Evolutionary conservation across 2,888 invertebrate species (phyloP).

Genomic region (Meghimatium bilineatum): DNA sequence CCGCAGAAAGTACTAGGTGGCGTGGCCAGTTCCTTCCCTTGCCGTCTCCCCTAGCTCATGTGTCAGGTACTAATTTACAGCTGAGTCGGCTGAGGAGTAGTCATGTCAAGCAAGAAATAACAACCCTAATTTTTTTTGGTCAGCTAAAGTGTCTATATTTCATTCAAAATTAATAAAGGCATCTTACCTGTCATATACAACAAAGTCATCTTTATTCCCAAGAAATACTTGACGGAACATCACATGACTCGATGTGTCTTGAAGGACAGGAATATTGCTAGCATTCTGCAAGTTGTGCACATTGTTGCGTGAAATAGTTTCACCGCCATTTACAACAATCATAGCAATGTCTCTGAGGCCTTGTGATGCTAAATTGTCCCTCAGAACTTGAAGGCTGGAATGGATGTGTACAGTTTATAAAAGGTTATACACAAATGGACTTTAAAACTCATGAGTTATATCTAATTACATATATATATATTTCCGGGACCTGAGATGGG

Average conservation of each 20-base stretch:
- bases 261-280: constrained; percentile 65
- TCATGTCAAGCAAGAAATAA: too few species aligned
- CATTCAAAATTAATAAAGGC: neutral
- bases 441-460: too few species aligned
- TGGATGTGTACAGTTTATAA: too few species aligned
- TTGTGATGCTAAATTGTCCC: constrained; percentile 2
- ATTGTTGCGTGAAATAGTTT: constrained; percentile 54
- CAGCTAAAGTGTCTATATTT: neutral
- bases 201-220: constrained; percentile 71
- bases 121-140: too few species aligned
- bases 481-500: too few species aligned
- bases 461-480: too few species aligned
- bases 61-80: too few species aligned
- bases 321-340: constrained; percentile 67
- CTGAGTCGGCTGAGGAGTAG: too few species aligned
- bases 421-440: too few species aligned
- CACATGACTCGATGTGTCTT: constrained; percentile 63
- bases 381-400: constrained; percentile 30
- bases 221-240: constrained; percentile 66
- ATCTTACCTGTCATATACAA: constrained; percentile 72
- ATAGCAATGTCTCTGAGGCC: constrained; percentile 60
- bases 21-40: too few species aligned
- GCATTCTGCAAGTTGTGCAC: constrained; percentile 51
- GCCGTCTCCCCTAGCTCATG: too few species aligned
- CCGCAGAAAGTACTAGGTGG: too few species aligned